Conservation (phyloP, 2,113 vertebrate genomes). For the Scopus umbretta region DNA sequence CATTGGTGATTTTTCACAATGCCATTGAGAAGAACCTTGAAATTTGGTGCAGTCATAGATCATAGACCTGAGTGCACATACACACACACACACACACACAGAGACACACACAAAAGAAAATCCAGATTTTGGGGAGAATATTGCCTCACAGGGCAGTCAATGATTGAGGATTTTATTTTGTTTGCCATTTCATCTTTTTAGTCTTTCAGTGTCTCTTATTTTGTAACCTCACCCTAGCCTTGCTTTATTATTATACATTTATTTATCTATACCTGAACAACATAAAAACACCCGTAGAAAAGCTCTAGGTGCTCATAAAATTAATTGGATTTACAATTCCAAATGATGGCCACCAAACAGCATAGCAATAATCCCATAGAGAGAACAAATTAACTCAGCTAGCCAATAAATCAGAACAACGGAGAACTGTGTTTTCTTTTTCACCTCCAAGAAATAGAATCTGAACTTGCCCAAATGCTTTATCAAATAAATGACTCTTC, state of each 20-base stretch:
- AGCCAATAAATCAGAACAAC: slow-evolving; percentile 13
- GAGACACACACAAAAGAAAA: background rate
- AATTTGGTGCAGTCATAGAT: slow-evolving; percentile 32
- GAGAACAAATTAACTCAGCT: slow-evolving; percentile 25
- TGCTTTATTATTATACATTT: background rate
- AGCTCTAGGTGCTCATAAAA: background rate
- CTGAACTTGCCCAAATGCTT: background rate
- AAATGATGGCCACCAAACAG: background rate
- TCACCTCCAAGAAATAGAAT: background rate
- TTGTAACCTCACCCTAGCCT: background rate
- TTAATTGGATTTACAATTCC: slow-evolving; percentile 10
- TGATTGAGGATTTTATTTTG: background rate
- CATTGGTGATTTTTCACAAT: slow-evolving; percentile 34
- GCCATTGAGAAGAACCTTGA: slow-evolving; percentile 12
- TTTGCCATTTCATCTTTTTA: background rate
- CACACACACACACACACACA: background rate
- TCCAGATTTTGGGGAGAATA: background rate
- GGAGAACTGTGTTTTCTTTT: background rate
- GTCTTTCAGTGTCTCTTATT: background rate
- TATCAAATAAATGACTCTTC: background rate
- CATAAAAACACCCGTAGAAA: background rate
- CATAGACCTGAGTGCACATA: background rate
- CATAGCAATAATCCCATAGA: background rate
- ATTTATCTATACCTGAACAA: background rate
- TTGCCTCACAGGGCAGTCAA: background rate